Evolutionary conservation across 2,113 vertebrate genomes (phyloP).

Genomic region (Petaurus breviceps): DNA sequence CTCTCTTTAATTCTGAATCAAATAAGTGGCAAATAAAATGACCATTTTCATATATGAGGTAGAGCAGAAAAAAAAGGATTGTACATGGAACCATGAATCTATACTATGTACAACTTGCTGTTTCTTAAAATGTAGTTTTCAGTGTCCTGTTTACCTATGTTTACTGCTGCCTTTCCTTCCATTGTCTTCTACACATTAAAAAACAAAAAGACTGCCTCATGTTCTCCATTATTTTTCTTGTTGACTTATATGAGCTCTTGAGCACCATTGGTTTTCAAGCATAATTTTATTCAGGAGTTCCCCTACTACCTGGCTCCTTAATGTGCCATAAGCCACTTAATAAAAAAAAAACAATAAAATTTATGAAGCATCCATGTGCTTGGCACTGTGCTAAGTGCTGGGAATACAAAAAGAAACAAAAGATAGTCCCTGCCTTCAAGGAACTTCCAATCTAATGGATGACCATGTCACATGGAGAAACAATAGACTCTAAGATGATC

Average conservation of each 20-base stretch:
- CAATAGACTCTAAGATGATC: not conserved
- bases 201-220: not conserved
- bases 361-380: not conserved
- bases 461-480: not conserved
- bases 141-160: not conserved
- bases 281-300: slow-evolving; percentile 19
- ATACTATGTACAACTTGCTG: not conserved
- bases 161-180: not conserved
- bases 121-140: not conserved
- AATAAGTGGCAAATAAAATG: not conserved
- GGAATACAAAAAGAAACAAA: not conserved
- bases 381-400: not conserved
- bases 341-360: not conserved
- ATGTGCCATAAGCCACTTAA: not conserved
- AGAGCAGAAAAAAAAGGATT: not conserved
- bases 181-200: not conserved
- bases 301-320: not conserved
- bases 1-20: not conserved
- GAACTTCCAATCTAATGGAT: not conserved
- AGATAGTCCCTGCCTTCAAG: not conserved
- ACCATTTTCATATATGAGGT: not conserved
- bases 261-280: slow-evolving; percentile 12
- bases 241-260: slow-evolving; percentile 46
- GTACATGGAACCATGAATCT: not conserved
- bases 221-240: slow-evolving; percentile 24